Percentiles rank a stretch among this genome's conserved stretches.
Evolutionary conservation across 2,113 vertebrate species (phyloP).

Genomic region (Rhynchomys soricoides): DNA sequence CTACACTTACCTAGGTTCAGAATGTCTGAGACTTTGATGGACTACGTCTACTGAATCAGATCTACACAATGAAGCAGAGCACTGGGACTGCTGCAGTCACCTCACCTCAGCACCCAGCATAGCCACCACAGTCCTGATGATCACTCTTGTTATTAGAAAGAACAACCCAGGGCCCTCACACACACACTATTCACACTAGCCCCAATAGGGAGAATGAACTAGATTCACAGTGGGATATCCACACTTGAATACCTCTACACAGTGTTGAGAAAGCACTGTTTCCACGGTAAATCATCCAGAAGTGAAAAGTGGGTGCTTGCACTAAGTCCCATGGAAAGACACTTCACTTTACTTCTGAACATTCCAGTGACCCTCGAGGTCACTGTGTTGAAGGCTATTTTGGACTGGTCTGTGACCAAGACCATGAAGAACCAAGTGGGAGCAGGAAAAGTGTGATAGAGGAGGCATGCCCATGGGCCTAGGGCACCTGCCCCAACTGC

Average conservation of each 20-base stretch:
- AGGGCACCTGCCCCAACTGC: not conserved
- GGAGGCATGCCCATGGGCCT: not conserved
- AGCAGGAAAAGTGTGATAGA: not conserved
- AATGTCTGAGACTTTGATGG: not conserved
- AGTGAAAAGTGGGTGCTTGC: not conserved
- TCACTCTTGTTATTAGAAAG: not conserved
- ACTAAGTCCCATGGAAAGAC: not conserved
- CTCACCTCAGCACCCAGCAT: not conserved
- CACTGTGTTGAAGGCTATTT: not conserved
- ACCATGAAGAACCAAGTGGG: no score
- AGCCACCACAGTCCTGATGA: not conserved
- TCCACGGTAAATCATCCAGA: not conserved
- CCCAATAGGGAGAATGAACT: not conserved
- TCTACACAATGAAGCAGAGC: not conserved
- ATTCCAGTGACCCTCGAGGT: no score
- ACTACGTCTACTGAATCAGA: no score
- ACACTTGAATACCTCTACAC: not conserved
- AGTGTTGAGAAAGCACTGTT: not conserved
- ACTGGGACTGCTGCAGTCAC: fast-evolving
- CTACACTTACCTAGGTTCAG: not conserved
- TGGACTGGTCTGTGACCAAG: not conserved
- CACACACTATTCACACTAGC: no score
- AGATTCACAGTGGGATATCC: not conserved
- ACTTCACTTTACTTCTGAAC: not conserved
- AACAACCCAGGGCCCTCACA: no score